Evolutionary conservation across 1,140 invertebrate species (phyloP), one percentile per base, ranked within the genome.

Genomic region (Ceratina calcarata): DNA sequence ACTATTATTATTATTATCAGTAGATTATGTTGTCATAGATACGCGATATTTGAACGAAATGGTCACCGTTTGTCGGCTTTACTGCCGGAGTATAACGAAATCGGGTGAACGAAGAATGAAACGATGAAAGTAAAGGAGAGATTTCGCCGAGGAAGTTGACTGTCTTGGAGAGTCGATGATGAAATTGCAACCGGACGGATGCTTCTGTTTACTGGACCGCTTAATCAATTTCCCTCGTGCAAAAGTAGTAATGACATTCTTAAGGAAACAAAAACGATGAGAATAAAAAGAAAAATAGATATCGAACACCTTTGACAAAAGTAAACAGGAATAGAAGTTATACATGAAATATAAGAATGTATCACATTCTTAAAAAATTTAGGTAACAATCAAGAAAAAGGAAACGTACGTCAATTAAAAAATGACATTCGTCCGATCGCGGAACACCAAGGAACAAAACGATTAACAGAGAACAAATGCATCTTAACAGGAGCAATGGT

Each of bases 71-170:
- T 71, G 67, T 60, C 62, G 55, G 51, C 51, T 37, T 85, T 78
- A 71, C 68, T 61, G 83, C 49, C 74, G 32, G 73, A 86, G 85
- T 81, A 72, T 60, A 85, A 85, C 67, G 70, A 68, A 64, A 65
- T 76, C 70, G 61, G 18, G 57, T 49, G 78, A 67, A 53, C 24
- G 22, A 32, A 45, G 60, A 55, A 37, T 0, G 27, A 37, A 10
- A 67, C 37, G 49, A 27, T n/a, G 24, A 12, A 60, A 45, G 12
- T 2, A 18, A 18, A 67, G 24, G 61, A 45, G 51, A 6, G 32
- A 37, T 37, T 37, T 37, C 32, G 16, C 20, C 24, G 49, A 51
- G 16, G 18, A 49, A 22, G 49, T 16, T 10, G 20, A 37, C 45
- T 1, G 4, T 53, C n/a, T 6, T 32, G 3, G 57, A 24, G 20